Evolutionary conservation across 2,888 invertebrate species (phyloP).

Genomic region (Siphonodentalium dalli): DNA sequence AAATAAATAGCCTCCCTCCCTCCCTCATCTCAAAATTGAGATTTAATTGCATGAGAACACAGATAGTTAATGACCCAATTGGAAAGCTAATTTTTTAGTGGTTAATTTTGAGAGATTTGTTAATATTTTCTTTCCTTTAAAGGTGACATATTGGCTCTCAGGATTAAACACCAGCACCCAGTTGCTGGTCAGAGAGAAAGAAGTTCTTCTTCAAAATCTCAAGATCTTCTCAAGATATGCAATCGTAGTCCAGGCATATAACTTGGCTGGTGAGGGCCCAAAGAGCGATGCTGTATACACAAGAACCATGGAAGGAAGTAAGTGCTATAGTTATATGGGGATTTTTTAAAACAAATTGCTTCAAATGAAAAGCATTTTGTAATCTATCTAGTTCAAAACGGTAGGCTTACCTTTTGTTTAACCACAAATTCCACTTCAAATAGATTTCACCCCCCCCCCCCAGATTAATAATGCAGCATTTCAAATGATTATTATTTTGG

Average conservation of each 20-base stretch:
- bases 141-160: constrained; percentile 82
- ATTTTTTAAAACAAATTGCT: too few species aligned
- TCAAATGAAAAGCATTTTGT: not conserved
- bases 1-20: too few species aligned
- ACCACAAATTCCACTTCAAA: not conserved
- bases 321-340: constrained; percentile 22
- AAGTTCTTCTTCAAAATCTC: constrained; percentile 75
- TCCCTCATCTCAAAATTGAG: too few species aligned
- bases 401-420: not conserved
- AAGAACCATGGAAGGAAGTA: constrained; percentile 75
- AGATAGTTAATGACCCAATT: too few species aligned
- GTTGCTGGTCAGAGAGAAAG: constrained; percentile 74
- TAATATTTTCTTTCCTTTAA: too few species aligned
- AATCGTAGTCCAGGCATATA: constrained; percentile 91
- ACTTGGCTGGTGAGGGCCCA: constrained; percentile 97
- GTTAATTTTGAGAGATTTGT: too few species aligned
- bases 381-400: not conserved
- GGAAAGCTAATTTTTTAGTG: too few species aligned
- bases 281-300: constrained; percentile 78
- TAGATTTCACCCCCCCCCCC: too few species aligned
- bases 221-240: constrained; percentile 91
- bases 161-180: constrained; percentile 68
- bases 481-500: too few species aligned
- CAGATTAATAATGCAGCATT: too few species aligned
- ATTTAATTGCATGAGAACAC: too few species aligned